These are phyloP conservation scores for Bembecia ichneumoniformis DNA, from an alignment of 2,888 invertebrate species.

Conservation along the genomic window DNA sequence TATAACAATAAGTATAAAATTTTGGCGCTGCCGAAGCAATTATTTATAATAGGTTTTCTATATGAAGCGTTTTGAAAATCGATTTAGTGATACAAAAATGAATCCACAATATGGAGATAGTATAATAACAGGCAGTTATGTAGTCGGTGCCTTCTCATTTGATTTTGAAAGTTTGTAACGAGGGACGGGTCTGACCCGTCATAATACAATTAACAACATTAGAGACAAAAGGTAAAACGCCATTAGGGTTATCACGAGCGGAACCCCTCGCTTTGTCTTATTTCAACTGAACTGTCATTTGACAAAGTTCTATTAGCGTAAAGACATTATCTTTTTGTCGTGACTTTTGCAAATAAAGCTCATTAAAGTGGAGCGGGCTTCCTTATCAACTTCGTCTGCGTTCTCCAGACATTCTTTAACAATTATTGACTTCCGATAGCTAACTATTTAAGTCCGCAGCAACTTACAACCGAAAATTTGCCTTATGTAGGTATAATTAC, in stretches of 20 bases:
- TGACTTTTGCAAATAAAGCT: conserved; percentile 59
- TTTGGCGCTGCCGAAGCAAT: too few relatives aligned
- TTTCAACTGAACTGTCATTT: conserved; percentile 17
- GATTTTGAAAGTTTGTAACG: too few relatives aligned
- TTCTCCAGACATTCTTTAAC: conserved; percentile 16
- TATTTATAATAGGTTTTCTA: too few relatives aligned
- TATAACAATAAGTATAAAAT: too few relatives aligned
- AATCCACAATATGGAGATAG: too few relatives aligned
- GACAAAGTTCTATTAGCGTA: conserved; percentile 35
- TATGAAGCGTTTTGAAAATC: too few relatives aligned
- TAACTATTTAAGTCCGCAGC: too few relatives aligned
- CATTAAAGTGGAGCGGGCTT: conserved; percentile 32
- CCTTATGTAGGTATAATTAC: too few relatives aligned
- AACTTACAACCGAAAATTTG: too few relatives aligned
- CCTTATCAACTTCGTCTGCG: conserved; percentile 23
- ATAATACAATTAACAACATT: background rate
- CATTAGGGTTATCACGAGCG: background rate
- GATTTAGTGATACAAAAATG: too few relatives aligned
- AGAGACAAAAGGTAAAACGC: background rate
- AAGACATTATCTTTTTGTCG: conserved; percentile 32
- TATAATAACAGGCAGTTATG: too few relatives aligned
- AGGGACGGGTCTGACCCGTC: background rate
- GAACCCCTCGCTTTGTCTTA: conserved; percentile 6
- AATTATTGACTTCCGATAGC: background rate
- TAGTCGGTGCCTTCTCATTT: too few relatives aligned